Base-by-base conservation (phyloP, 2,888 invertebrate species). In the Agonopterix heracliana region DNA sequence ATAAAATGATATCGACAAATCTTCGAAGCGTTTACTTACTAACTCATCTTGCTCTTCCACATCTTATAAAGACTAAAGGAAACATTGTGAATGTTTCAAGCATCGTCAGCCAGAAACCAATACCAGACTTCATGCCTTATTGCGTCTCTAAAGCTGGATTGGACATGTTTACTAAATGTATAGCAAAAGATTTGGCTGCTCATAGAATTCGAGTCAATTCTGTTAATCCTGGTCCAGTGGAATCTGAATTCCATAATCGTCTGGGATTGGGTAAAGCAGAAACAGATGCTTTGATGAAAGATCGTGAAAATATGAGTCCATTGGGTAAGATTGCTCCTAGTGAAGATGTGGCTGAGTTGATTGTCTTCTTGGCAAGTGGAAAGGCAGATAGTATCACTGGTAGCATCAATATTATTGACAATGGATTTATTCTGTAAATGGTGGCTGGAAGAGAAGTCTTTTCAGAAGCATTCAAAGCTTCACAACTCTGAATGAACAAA, bases 101-200 rank as follows among this genome's bases (percentile, higher is more conserved):
- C 36, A 45, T 57, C 0, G 47, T 47, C 9, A 52, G 49, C 0
- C 12, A 35, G 1, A 47, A 46, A 10, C 40, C 43, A 1, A 35
- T 44, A 7, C 42, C 47, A 2, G 41, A 38, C 0, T 44, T 42
- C 38, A 45, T 53, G 10, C 46, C 57, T 1, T 94, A 95, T 67
- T 84, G 86, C 53, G 91, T 94, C 88, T 91, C 92, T 34, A 95
- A 95, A 76, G 82, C 93, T 38, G 93, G 93, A 4, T 62, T 94
- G n/a, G 94, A 94, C 72, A 93, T 94, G 63, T 89, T 95, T 55
- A 94, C 94, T 1, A 81, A 90, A 60, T 92, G 92, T 64, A 74
- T 90, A 8, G 94, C 94, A 10, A 71, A 94, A 46, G 93, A 91
- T 60, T 66, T 91, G 36, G 90, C 89, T 53, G 54, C 68, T 0